A percentile compares a stretch with the other conserved stretches of the same genome.
phyloP scores from a whole-genome alignment of 2,888 invertebrate species.

The Drosophila falleni region DNA sequence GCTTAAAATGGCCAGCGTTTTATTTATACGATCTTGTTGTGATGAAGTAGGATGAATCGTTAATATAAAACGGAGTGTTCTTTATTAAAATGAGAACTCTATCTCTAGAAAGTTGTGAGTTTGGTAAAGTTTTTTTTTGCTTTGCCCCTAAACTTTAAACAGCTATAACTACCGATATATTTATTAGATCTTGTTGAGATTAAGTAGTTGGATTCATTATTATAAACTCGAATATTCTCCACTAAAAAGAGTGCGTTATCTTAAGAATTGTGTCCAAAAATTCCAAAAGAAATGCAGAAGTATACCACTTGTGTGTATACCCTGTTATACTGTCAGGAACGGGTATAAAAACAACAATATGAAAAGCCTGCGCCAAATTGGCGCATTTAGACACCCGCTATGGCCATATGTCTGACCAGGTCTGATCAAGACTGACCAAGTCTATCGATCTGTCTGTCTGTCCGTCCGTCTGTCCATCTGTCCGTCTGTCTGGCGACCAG shows the following conservation, averaged over 20 bases:
- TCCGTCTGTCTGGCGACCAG: constrained; percentile 13
- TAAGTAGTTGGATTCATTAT: neutral
- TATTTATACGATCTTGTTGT: too few relatives aligned
- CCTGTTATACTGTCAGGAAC: neutral
- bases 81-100: too few relatives aligned
- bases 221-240: accelerated
- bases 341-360: constrained; percentile 3
- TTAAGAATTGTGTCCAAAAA: neutral
- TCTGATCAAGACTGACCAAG: constrained; percentile 8
- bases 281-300: too few relatives aligned
- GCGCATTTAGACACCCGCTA: constrained; percentile 76
- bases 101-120: too few relatives aligned
- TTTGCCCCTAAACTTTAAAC: neutral
- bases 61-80: too few relatives aligned
- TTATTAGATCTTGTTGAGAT: neutral
- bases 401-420: constrained; percentile 44
- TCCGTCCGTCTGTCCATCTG: neutral
- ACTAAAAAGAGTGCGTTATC: neutral
- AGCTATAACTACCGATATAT: neutral
- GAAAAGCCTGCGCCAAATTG: constrained; percentile 59
- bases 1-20: too few relatives aligned
- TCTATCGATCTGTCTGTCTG: constrained; percentile 9
- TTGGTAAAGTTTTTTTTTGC: neutral
- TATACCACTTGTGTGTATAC: neutral
- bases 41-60: too few relatives aligned